Conservation (phyloP, 2,113 vertebrate genomes). For the Donacobius atricapilla region DNA sequence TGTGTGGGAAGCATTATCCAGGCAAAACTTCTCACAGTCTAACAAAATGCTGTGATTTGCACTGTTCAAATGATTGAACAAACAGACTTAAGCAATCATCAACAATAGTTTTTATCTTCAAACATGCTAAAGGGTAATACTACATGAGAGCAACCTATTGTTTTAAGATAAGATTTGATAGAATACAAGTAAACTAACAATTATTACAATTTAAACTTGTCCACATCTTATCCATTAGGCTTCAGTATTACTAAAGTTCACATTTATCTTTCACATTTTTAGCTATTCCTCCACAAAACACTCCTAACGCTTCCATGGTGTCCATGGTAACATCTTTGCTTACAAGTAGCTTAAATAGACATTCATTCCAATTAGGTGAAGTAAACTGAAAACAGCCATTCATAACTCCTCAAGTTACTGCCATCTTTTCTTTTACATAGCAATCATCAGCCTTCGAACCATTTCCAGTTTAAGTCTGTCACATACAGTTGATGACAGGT, state of each 20-base stretch:
- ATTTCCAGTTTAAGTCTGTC: not conserved
- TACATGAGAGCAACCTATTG: constrained; percentile 36
- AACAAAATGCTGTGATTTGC: constrained; percentile 75
- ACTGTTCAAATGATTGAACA: constrained; percentile 71
- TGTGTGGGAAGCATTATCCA: constrained; percentile 60
- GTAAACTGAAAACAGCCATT: not conserved
- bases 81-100: constrained; percentile 66
- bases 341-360: constrained; percentile 30
- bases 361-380: constrained; percentile 47
- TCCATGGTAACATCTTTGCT: constrained; percentile 42
- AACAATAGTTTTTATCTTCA: constrained; percentile 62
- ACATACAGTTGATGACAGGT: not conserved
- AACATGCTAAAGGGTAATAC: constrained; percentile 57
- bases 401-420: not conserved
- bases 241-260: constrained; percentile 52
- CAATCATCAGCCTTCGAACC: not conserved
- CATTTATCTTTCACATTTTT: constrained; percentile 57
- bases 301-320: constrained; percentile 24
- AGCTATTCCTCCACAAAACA: constrained; percentile 25
- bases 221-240: constrained; percentile 54
- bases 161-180: constrained; percentile 59
- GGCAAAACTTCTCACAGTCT: constrained; percentile 68
- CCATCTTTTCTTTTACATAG: not conserved
- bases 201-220: constrained; percentile 62
- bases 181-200: constrained; percentile 62